Percentiles rank a stretch among this genome's conserved stretches.
Evolutionary conservation across 2,113 vertebrate genomes (phyloP).

Genomic region (Xiphorhynchus elegans): DNA sequence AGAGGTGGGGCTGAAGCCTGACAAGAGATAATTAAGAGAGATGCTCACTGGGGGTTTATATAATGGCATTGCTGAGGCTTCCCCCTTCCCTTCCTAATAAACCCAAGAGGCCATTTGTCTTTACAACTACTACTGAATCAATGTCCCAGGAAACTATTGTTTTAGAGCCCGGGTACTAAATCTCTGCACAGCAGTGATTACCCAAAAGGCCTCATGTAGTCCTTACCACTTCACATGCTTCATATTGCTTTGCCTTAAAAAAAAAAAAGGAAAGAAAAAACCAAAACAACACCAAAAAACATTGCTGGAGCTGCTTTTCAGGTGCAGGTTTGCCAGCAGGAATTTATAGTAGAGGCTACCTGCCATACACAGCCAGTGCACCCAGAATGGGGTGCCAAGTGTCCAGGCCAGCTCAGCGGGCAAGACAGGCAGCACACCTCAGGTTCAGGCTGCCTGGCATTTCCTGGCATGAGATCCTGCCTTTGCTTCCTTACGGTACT

Average conservation of each 20-base stretch:
- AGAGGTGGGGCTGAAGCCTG: background rate
- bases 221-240: background rate
- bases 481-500: rapidly evolving
- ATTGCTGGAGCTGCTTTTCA: background rate
- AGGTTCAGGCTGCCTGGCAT: background rate
- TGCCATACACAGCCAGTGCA: rapidly evolving
- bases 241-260: background rate
- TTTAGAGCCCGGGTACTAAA: background rate
- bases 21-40: background rate
- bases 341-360: background rate
- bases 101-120: background rate
- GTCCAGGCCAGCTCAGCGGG: background rate
- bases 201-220: rapidly evolving
- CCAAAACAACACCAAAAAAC: background rate
- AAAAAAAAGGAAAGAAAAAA: background rate
- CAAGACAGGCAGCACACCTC: rapidly evolving
- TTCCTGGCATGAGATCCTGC: background rate
- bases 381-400: background rate
- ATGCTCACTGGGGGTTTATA: background rate
- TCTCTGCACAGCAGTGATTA: background rate
- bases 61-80: background rate
- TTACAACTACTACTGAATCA: background rate
- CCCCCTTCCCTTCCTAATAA: background rate
- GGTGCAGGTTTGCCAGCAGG: background rate
- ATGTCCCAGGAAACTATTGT: background rate